Evolutionary conservation across 2,888 invertebrate species (phyloP), one percentile per base, ranked within the genome.

Genomic region (Unio pictorum): DNA sequence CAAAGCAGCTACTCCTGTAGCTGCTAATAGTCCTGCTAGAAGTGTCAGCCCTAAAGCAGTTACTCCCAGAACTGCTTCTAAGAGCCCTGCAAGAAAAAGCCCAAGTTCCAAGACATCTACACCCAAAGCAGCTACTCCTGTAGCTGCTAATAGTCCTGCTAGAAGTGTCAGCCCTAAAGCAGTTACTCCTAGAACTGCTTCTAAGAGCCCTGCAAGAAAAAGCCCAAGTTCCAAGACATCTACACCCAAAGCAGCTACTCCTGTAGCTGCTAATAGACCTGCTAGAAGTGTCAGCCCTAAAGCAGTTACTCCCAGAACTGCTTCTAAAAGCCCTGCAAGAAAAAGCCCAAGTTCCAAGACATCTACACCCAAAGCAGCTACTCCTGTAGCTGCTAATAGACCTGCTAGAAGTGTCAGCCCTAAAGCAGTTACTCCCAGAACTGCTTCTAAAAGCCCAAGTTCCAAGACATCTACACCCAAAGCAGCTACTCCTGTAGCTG

Each of bases 401-500:
- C 20, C 23, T 45, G 64, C 70, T 54, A 66, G 64, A 18, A 59
- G 45, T 28, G 18, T 26, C 23, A 60, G 62, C 20, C 55, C 66
- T 20, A 61, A 66, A 26, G n/a, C 61, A 20, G 17, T 28, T 45
- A 55, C 55, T 23, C 23, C 64, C 57, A 45, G 58, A 34, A 30
- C 58, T 23, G 58, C 45, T 45, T 45, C 45, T 45, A 45, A 45
- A 3, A 45, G 45, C 15, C 3, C 45, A 11, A 45, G 45, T 15
- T 15, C 45, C 3, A 45, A 45, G 15, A 15, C 15, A 45, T 30
- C 55, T 15, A 34, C 66, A 66, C 62, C 66, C 8, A 65, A 68
- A 28, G 26, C 28, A n/a, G 1, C 59, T 15, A 73, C 72, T 66
- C 56, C 69, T 61, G 55, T 64, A 64, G 59, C 66, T 30, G 64